Evolutionary conservation across 2,113 vertebrate genomes (phyloP), one percentile per base, ranked within the genome.

Genomic region (Seriola aureovittata): DNA sequence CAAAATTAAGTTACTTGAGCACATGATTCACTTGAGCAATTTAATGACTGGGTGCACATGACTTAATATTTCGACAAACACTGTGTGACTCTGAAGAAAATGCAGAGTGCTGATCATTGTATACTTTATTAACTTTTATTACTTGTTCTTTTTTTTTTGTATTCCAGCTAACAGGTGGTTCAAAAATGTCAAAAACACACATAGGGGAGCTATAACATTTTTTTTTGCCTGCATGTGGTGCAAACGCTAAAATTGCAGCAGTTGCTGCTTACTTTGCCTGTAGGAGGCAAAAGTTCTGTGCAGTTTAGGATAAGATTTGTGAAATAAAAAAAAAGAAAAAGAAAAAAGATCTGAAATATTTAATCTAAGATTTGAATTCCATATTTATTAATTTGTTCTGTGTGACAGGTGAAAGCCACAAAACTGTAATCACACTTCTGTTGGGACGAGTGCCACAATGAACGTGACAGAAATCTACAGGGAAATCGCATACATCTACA

Each of bases 401-500:
- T 42, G 13, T 72, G 65, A 63, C 84, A 93, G 92, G 76, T 75
- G 29, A 60, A 84, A 81, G 14, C 10, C 7, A 11, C 60, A 8
- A 7, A 17, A 3, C 54, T 40, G 17, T 63, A 48, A 48, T 84
- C 48, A 21, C 23, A 58, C 25, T 32, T 29, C 40, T 55, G n/a
- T 29, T 36, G 32, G 54, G n/a, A 75, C 34, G 46, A 77, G 64
- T 16, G 17, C 23, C 32, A 74, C 4, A 3, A 95, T 93, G 88
- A 95, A 94, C 40, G 23, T 64, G 38, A 94, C 90, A 4, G 75
- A 46, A 13, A 64, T 86, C 50, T 34, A 77, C 16, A 40, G 10
- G 7, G 70, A 46, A 59, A 60, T 57, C 38, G 5, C 34, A 50
- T 38, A 36, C 63, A 52, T 34, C 55, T 44, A 66, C 3, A 71